These are phyloP conservation scores for Microctenopoma steveboyesi DNA, from an alignment of 2,797 vertebrate genomes.

Conservation along the genomic window DNA sequence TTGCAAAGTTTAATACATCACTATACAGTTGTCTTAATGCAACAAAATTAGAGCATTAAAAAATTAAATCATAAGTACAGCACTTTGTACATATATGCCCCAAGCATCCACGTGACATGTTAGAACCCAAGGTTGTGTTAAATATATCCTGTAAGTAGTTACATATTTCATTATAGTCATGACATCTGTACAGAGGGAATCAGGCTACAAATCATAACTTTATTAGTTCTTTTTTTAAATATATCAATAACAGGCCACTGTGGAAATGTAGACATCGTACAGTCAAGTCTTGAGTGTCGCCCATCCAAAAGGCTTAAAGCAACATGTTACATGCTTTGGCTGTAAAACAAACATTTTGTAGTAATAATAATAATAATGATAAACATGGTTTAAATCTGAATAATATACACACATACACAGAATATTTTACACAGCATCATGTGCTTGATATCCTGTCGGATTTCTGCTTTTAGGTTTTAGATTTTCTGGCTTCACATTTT, in stretches of 20 bases:
- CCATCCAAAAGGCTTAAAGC: constrained; percentile 89
- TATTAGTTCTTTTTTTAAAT: constrained; percentile 76
- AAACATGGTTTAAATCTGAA: constrained; percentile 82
- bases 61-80: constrained; percentile 63
- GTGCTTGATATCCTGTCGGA: constrained; percentile 77
- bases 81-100: constrained; percentile 87
- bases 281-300: constrained; percentile 86
- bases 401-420: constrained; percentile 89
- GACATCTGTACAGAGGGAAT: constrained; percentile 86
- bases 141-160: constrained; percentile 78
- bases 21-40: constrained; percentile 80
- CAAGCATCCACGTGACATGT: constrained; percentile 88
- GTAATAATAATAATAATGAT: constrained; percentile 60
- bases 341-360: constrained; percentile 83
- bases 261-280: constrained; percentile 89
- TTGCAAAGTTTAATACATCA: constrained; percentile 84
- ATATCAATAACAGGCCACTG: constrained; percentile 90
- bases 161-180: constrained; percentile 74
- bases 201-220: constrained; percentile 88
- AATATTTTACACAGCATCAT: constrained; percentile 83
- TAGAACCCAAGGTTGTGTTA: constrained; percentile 80
- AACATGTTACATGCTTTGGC: constrained; percentile 96
- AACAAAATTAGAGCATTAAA: constrained; percentile 78
- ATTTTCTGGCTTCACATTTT: constrained; percentile 86
- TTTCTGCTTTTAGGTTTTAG: constrained; percentile 60